A percentile compares a stretch with the other conserved stretches of the same genome.
These are phyloP conservation scores for Trachymyrmex septentrionalis DNA, from an alignment of 1,140 invertebrate genomes.

Conservation along the genomic window DNA sequence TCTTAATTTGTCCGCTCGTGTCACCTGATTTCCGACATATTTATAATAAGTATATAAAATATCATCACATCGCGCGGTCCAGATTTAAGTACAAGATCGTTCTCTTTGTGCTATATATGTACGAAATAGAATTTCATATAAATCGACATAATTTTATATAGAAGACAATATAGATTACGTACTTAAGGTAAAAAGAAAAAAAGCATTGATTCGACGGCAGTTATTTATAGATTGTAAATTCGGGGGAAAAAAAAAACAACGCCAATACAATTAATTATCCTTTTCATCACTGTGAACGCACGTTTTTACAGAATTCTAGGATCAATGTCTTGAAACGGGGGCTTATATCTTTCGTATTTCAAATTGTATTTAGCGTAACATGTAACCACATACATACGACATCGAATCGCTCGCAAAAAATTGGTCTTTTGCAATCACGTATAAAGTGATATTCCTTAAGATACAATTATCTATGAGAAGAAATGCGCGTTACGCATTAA, in stretches of 20 bases:
- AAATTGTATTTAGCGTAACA: slow-evolving; percentile 25
- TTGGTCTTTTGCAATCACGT: slow-evolving; percentile 34
- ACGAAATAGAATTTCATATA: slow-evolving; percentile 13
- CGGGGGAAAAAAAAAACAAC: not conserved
- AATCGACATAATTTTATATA: slow-evolving; percentile 3
- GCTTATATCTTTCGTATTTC: not conserved
- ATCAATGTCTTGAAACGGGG: slow-evolving; percentile 5
- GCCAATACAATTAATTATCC: not conserved
- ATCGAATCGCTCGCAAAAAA: slow-evolving; percentile 41
- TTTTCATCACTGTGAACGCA: slow-evolving; percentile 38
- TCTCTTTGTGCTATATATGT: not conserved
- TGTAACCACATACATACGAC: slow-evolving; percentile 34
- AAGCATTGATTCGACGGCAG: not conserved
- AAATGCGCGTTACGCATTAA: slow-evolving; percentile 17
- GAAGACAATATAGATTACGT: slow-evolving; percentile 5
- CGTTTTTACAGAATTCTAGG: slow-evolving; percentile 11
- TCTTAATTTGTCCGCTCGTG: slow-evolving; percentile 8
- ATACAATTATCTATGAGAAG: slow-evolving; percentile 28
- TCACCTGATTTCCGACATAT: not conserved
- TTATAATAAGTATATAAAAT: slow-evolving; percentile 37
- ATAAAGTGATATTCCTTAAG: slow-evolving; percentile 15
- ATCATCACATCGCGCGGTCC: slow-evolving; percentile 17
- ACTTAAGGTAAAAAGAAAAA: not conserved
- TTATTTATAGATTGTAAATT: slow-evolving; percentile 30
- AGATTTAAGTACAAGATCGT: slow-evolving; percentile 53